Evolutionary conservation across 2,888 invertebrate species (phyloP).

Genomic region (Margaritifera margaritifera): DNA sequence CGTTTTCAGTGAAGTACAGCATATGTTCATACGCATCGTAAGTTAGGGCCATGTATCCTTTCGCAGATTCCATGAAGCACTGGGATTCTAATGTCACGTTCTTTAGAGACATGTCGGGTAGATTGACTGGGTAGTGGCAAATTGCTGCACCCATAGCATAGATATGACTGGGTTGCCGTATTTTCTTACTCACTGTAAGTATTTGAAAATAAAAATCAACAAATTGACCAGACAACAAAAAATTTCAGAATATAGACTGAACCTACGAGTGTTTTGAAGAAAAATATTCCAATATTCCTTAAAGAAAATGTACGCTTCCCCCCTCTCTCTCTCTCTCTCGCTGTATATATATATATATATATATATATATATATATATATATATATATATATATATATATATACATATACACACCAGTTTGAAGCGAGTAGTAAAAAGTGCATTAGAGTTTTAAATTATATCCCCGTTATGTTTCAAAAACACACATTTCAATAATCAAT

Average conservation of each 20-base stretch:
- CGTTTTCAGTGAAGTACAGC: slow-evolving; percentile 64
- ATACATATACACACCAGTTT: too few relatives aligned
- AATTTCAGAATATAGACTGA: too few relatives aligned
- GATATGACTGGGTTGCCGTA: slow-evolving; percentile 70
- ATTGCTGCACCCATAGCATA: slow-evolving; percentile 68
- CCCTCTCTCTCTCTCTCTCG: too few relatives aligned
- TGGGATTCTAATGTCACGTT: slow-evolving; percentile 64
- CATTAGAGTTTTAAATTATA: too few relatives aligned
- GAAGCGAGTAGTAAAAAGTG: too few relatives aligned
- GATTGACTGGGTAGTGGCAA: slow-evolving; percentile 67
- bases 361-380: slow-evolving; percentile 2
- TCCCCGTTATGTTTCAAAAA: too few relatives aligned
- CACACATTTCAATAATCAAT: too few relatives aligned
- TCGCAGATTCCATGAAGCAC: slow-evolving; percentile 78
- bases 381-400: neutral
- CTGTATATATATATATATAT: too few relatives aligned
- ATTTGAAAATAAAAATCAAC: too few relatives aligned
- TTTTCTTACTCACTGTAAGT: slow-evolving; percentile 72
- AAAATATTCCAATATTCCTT: too few relatives aligned
- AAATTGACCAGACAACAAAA: neutral
- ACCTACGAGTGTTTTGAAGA: too few relatives aligned
- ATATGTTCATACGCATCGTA: slow-evolving; percentile 55
- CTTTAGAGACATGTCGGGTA: slow-evolving; percentile 64
- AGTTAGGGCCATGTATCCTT: slow-evolving; percentile 59
- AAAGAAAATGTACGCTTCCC: too few relatives aligned